Percentiles rank a stretch among this genome's conserved stretches.
phyloP scores from a whole-genome alignment of 2,797 vertebrate genomes.

The Graptemys geographica region DNA sequence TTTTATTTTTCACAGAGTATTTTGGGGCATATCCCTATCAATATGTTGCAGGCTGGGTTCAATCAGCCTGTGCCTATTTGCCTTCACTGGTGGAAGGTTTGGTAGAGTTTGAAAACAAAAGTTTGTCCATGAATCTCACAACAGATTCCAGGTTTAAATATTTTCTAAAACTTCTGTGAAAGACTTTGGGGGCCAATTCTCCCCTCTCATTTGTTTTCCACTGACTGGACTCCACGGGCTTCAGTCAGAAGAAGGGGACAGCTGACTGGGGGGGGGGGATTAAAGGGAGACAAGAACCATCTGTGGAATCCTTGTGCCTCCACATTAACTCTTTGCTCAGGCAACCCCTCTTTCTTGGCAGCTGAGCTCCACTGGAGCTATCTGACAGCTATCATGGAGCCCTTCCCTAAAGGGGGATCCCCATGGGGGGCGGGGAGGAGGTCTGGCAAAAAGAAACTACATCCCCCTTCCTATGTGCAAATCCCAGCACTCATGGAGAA shows the following conservation, averaged over 20 bases:
- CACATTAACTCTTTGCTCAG: neutral
- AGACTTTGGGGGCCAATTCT: neutral
- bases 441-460: neutral
- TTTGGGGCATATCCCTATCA: neutral
- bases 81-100: neutral
- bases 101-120: neutral
- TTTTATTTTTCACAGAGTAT: neutral
- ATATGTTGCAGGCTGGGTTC: neutral
- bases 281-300: neutral
- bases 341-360: neutral
- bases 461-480: neutral
- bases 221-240: neutral
- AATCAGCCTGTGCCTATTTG: neutral
- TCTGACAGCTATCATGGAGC: neutral
- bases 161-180: neutral
- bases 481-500: neutral
- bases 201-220: neutral
- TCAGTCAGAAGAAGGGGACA: neutral
- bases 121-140: neutral
- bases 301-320: neutral
- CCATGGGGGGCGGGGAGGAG: neutral
- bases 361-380: neutral
- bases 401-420: neutral
- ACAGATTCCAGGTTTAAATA: neutral
- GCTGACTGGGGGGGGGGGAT: neutral